Base-by-base conservation (phyloP, 1,140 invertebrate genomes). In the Chionoecetes opilio region DNA sequence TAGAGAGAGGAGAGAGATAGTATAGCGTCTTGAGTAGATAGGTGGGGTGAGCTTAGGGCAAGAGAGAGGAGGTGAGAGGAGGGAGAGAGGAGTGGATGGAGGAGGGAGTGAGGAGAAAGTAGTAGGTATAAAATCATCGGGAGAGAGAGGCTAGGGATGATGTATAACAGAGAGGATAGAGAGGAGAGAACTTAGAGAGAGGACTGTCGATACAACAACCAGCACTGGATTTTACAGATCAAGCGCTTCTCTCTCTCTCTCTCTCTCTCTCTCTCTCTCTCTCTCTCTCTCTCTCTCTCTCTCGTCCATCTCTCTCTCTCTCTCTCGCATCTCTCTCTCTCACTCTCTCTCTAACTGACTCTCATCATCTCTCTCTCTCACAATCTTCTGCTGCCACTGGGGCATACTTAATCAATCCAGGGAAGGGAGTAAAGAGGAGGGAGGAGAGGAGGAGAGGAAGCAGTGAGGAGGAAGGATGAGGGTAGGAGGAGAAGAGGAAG, bases 321-420 rank as follows among this genome's bases (percentile, higher is more conserved):
- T 46, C 41, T 46, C 41, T 46, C 41, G n/a, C n/a, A n/a, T 14
- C 41, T 46, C 41, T 14, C 41, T 46, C 41, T 46, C 41, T 46
- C 14, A 14, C n/a, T 75, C 21, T 75, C 63, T n/a, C 21, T 53
- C 63, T 75, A n/a, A n/a, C n/a, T 26, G 26, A 17, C 63, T 6
- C n/a, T 75, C 63, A n/a, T 75, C 21, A 53, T 17, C 46, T 75
- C 5, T 26, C n/a, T n/a, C 21, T 26, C n/a, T 75, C 63, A 21
- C 63, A n/a, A 75, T 75, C 63, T 75, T 26, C 26, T 75, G 63
- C 63, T 75, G 63, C 63, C 63, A 75, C n/a, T n/a, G 63, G n/a
- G n/a, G 63, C 26, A 75, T 75, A 75, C 63, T 75, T 75, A 75
- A 75, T 75, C 63, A 75, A n/a, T n/a, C n/a, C n/a, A n/a, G n/a